phyloP scores from a whole-genome alignment of 2,113 vertebrate genomes.

The Callocephalon fimbriatum region DNA sequence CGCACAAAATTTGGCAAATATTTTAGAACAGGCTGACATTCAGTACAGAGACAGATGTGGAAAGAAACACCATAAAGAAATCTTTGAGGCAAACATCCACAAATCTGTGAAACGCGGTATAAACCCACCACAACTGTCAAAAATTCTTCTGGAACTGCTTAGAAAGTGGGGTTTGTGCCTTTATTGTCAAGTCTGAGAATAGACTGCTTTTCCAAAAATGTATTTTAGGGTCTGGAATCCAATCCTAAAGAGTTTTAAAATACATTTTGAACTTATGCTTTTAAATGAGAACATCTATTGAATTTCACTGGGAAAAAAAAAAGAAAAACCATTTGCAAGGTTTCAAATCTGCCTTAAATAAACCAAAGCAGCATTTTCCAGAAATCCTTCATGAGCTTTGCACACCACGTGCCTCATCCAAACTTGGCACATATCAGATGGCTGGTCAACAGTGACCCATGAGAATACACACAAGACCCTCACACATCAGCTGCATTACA shows the following conservation, averaged over 20 bases:
- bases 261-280: not conserved
- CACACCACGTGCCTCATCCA: not conserved
- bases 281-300: not conserved
- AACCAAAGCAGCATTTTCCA: not conserved
- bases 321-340: not conserved
- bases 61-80: not conserved
- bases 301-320: not conserved
- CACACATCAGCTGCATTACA: constrained; percentile 59
- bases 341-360: not conserved
- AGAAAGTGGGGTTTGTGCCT: not conserved
- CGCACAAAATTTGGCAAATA: not conserved
- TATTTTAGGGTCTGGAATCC: not conserved
- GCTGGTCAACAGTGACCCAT: constrained; percentile 41
- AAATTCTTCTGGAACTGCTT: not conserved
- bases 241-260: not conserved
- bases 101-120: not conserved
- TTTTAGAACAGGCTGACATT: not conserved
- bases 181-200: not conserved
- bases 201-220: not conserved
- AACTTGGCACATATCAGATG: constrained; percentile 46
- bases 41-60: not conserved
- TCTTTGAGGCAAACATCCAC: not conserved
- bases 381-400: not conserved
- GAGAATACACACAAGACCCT: constrained; percentile 52
- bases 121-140: not conserved